Evolutionary conservation across 2,888 invertebrate species (phyloP).

Genomic region (Leucania comma): DNA sequence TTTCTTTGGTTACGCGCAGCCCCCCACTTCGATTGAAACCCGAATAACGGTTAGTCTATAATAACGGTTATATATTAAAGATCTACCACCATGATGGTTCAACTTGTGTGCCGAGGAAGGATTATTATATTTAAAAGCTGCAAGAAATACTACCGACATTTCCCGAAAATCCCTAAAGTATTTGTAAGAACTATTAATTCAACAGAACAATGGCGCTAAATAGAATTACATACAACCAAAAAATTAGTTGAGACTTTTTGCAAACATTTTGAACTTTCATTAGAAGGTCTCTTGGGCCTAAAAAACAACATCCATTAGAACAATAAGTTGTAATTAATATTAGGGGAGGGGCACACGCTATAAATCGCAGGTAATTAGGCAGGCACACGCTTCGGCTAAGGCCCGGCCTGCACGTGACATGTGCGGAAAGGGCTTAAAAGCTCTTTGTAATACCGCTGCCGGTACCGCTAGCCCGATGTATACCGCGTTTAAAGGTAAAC

Average conservation of each 20-base stretch:
- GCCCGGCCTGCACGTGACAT: slow-evolving; percentile 78
- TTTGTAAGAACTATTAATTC: slow-evolving; percentile 14
- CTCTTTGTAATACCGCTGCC: slow-evolving; percentile 74
- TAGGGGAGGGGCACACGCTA: slow-evolving; percentile 73
- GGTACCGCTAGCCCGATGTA: slow-evolving; percentile 58
- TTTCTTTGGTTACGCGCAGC: too few relatives aligned
- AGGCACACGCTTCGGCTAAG: slow-evolving; percentile 68
- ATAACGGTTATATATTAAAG: too few relatives aligned
- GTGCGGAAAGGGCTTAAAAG: slow-evolving; percentile 79
- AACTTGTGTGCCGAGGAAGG: too few relatives aligned
- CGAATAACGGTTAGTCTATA: too few relatives aligned
- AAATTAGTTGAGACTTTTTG: slow-evolving; percentile 61
- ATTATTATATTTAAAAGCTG: neutral
- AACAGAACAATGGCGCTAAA: slow-evolving; percentile 28
- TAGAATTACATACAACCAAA: slow-evolving; percentile 44
- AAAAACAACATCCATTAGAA: slow-evolving; percentile 70
- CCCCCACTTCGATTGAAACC: too few relatives aligned
- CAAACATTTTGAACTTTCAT: slow-evolving; percentile 63
- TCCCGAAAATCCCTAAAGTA: slow-evolving; percentile 11
- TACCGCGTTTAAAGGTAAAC: slow-evolving; percentile 74
- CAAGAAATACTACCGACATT: slow-evolving; percentile 11
- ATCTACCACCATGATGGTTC: too few relatives aligned
- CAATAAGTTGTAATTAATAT: slow-evolving; percentile 82
- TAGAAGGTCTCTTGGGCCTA: slow-evolving; percentile 58
- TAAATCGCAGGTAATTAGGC: slow-evolving; percentile 87